Evolutionary conservation across 2,113 vertebrate species (phyloP).

Genomic region (Corydoras maculifer): DNA sequence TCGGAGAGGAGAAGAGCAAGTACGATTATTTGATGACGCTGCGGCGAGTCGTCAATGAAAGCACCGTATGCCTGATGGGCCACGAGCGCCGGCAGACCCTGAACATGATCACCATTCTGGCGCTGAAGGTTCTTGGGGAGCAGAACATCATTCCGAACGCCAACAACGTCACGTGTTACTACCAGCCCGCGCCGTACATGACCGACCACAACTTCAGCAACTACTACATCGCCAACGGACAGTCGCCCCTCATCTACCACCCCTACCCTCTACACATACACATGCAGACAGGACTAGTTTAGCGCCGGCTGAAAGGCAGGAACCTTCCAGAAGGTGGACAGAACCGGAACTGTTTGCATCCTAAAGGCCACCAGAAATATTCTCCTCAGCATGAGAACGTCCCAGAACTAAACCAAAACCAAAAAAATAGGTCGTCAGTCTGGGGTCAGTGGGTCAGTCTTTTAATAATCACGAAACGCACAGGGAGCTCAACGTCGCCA

Average conservation of each 20-base stretch:
- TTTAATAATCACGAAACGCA: neutral
- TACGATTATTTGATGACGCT: slow-evolving; percentile 96
- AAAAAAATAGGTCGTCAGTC: slow-evolving; percentile 3
- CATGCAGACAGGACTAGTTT: slow-evolving; percentile 75
- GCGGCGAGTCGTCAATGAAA: slow-evolving; percentile 81
- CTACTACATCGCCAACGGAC: slow-evolving; percentile 81
- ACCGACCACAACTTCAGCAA: slow-evolving; percentile 78
- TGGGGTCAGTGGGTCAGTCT: neutral
- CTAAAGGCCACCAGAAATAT: slow-evolving; percentile 25
- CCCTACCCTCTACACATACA: slow-evolving; percentile 77
- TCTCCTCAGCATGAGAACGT: slow-evolving; percentile 29
- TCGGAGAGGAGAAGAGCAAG: slow-evolving; percentile 90
- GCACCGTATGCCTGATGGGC: slow-evolving; percentile 92
- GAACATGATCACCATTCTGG: slow-evolving; percentile 90
- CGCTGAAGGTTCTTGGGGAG: slow-evolving; percentile 86
- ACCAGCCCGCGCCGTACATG: slow-evolving; percentile 87
- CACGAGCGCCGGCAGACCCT: slow-evolving; percentile 85
- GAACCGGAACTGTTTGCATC: slow-evolving; percentile 20
- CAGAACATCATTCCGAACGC: slow-evolving; percentile 88
- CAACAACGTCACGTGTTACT: slow-evolving; percentile 87
- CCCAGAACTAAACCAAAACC: slow-evolving; percentile 28
- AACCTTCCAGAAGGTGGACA: neutral
- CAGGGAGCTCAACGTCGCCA: slow-evolving; percentile 2
- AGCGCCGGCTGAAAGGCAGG: slow-evolving; percentile 35
- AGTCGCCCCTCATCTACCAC: slow-evolving; percentile 72